A percentile compares a stretch with the other conserved stretches of the same genome.
These are phyloP conservation scores for Embiotoca jacksoni DNA, from an alignment of 2,113 vertebrate species.

Conservation along the genomic window DNA sequence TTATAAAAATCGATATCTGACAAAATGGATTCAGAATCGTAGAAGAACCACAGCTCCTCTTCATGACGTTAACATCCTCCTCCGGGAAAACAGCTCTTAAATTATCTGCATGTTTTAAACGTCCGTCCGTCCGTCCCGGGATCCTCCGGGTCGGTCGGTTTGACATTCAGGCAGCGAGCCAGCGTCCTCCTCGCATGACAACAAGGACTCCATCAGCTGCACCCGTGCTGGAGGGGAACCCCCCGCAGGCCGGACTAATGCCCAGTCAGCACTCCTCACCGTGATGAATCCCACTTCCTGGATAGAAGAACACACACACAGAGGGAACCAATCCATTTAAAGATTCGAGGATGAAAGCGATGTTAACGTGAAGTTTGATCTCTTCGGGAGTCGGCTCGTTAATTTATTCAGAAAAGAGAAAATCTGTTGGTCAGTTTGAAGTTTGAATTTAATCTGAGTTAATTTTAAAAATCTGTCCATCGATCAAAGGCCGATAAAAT, in stretches of 20 bases:
- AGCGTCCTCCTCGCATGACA: conserved; percentile 29
- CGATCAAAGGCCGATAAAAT: neutral
- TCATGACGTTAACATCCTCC: no score
- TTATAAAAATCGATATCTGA: no score
- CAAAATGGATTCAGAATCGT: no score
- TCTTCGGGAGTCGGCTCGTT: rapidly evolving
- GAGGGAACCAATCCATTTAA: conserved; percentile 39
- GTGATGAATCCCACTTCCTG: conserved; percentile 33
- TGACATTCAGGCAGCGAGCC: conserved; percentile 15
- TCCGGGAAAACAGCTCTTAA: no score
- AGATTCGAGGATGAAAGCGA: neutral
- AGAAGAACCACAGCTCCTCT: no score
- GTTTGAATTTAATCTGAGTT: neutral
- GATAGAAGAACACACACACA: neutral
- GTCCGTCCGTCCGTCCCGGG: neutral
- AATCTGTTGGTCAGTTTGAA: neutral
- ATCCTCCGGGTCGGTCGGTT: conserved; percentile 1
- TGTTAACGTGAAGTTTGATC: neutral
- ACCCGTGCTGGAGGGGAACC: conserved; percentile 34
- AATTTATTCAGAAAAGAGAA: neutral
- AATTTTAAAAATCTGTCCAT: neutral
- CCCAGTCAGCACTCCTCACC: conserved; percentile 52
- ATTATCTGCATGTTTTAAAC: no score
- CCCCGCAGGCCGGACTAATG: conserved; percentile 28
- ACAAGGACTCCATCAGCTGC: conserved; percentile 50